A percentile compares a stretch with the other conserved stretches of the same genome.
Conservation (phyloP, 2,797 vertebrate species). For the Xenops minutus region DNA sequence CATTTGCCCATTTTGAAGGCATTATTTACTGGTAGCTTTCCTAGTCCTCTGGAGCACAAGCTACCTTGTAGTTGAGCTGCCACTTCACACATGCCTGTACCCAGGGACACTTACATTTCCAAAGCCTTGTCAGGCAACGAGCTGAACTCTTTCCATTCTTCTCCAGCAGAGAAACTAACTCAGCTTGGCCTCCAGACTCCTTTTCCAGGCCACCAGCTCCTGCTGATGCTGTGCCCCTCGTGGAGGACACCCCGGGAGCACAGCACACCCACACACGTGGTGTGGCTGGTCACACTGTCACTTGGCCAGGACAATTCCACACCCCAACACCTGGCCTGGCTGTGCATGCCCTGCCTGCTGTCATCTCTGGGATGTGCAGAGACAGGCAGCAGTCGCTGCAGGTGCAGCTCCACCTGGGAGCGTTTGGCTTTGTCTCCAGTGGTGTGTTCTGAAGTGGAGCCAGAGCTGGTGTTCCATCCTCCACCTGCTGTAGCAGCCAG, state of each 20-base stretch:
- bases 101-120: background rate
- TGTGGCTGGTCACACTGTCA: rapidly evolving
- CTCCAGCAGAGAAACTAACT: rapidly evolving
- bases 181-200: background rate
- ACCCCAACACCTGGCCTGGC: background rate
- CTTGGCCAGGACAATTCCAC: background rate
- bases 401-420: background rate
- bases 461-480: background rate
- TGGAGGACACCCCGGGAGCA: background rate
- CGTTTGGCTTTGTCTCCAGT: background rate
- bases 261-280: background rate
- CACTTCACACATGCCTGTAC: rapidly evolving
- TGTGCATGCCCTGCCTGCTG: background rate
- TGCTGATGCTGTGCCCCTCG: rapidly evolving
- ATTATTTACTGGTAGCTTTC: background rate
- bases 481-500: background rate
- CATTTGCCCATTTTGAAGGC: background rate
- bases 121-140: rapidly evolving
- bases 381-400: rapidly evolving
- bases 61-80: background rate
- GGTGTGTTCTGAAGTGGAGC: background rate
- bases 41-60: background rate
- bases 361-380: background rate
- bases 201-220: background rate
- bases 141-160: background rate